Base-by-base conservation (phyloP, 1,140 invertebrate genomes). In the Neodiprion virginianus region DNA sequence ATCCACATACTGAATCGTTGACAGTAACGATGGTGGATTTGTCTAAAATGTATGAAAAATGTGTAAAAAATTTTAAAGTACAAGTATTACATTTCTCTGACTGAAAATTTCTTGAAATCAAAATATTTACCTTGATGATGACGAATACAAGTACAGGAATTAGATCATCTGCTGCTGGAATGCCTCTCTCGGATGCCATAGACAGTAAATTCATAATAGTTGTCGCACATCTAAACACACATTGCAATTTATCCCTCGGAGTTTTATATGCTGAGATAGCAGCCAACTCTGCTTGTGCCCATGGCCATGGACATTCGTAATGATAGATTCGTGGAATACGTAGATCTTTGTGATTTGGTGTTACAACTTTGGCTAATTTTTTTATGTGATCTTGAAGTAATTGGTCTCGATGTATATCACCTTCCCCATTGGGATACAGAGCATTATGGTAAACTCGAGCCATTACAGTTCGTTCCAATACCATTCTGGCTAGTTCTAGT, bases 141-240 rank as follows among this genome's bases (percentile, higher is more conserved):
- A 99, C 96, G 88, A 95, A 99, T 53, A 99, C 97, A 66, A 99
- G 91, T 23, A 99, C 97, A 11, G 98, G 98, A 82, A 97, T 95
- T 79, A 99, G 92, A 90, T 99, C 98, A 88, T 99, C 98, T 3
- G 98, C 98, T 28, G 97, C 95, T 12, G 97, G 96, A n/a, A 96
- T 93, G 3, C 92, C 91, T 78, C 94, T 93, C 76, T 92, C 90
- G 68, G 92, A 94, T 28, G 95, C 94, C 89, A 98, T 93, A 23
- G 94, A 94, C 71, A 99, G 89, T 71, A 99, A 89, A 85, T 97
- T 97, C 93, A 98, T 96, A 74, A 99, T 97, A 77, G 96, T 97
- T 7, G 93, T 94, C 67, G 96, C 95, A 84, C 96, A 98, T 17
- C 96, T 92, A 79, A 93, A 91, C 61, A 97, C 93, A 80, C 92